Conservation (phyloP, 1,140 invertebrate species). For the Phymastichus coffea region DNA sequence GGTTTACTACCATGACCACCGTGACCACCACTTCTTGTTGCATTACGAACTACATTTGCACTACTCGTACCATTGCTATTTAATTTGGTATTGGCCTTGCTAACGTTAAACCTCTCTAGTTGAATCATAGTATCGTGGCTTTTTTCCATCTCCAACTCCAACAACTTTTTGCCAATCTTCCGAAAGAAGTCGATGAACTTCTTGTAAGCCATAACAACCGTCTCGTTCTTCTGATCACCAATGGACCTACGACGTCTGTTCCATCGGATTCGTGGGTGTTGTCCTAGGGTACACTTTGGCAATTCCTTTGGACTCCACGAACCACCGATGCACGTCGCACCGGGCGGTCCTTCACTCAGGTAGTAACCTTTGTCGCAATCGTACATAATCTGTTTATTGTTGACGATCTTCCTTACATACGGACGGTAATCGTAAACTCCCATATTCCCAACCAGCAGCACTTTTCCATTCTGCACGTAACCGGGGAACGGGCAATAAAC, state of each 20-base stretch:
- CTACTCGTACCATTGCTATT: background rate
- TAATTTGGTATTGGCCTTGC: slow-evolving; percentile 15
- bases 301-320: slow-evolving; percentile 81
- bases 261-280: slow-evolving; percentile 80
- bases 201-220: slow-evolving; percentile 40
- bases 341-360: slow-evolving; percentile 82
- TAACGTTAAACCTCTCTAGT: slow-evolving; percentile 9
- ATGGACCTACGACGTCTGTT: slow-evolving; percentile 63
- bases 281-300: slow-evolving; percentile 74
- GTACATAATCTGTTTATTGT: slow-evolving; percentile 96
- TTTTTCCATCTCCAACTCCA: slow-evolving; percentile 50
- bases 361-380: slow-evolving; percentile 92
- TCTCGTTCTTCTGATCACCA: slow-evolving; percentile 29
- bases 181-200: slow-evolving; percentile 55
- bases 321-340: slow-evolving; percentile 89
- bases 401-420: slow-evolving; percentile 86
- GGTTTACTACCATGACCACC: slow-evolving; percentile 41
- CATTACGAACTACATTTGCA: slow-evolving; percentile 25
- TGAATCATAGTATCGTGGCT: slow-evolving; percentile 34
- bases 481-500: slow-evolving; percentile 95
- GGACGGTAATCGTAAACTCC: slow-evolving; percentile 96
- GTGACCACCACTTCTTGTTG: slow-evolving; percentile 40
- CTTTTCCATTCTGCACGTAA: slow-evolving; percentile 85
- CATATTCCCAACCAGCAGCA: slow-evolving; percentile 94
- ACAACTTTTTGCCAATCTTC: slow-evolving; percentile 51